Conservation (phyloP, 2,888 invertebrate genomes). For the Drosophila cracens region DNA sequence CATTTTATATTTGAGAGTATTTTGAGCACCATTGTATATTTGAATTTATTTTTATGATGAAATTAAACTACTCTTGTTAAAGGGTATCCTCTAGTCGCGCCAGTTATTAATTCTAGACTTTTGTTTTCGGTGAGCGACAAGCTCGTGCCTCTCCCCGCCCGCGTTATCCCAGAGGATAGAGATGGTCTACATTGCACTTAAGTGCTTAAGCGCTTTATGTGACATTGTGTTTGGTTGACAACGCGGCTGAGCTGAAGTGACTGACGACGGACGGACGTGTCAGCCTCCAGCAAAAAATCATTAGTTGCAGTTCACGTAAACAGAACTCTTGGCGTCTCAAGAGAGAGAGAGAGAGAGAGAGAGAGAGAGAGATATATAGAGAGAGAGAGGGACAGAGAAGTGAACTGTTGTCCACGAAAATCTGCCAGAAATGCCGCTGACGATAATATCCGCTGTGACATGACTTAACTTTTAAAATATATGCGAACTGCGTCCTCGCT, state of each 20-base stretch:
- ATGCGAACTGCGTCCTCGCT: background rate
- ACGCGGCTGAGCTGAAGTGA: constrained; percentile 24
- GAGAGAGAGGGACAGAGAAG: background rate
- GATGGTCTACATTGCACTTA: constrained; percentile 63
- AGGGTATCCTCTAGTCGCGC: background rate
- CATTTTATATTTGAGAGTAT: no score
- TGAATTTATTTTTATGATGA: no score
- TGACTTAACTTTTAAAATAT: constrained; percentile 25
- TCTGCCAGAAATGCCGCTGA: constrained; percentile 15
- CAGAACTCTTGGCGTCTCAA: constrained; percentile 26
- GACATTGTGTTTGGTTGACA: constrained; percentile 55
- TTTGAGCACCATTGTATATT: no score
- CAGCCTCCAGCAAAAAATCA: constrained; percentile 73
- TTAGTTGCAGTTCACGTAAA: constrained; percentile 68
- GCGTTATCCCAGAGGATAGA: constrained; percentile 2
- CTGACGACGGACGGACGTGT: constrained; percentile 29
- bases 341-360: constrained; percentile 1
- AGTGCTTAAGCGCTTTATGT: constrained; percentile 67
- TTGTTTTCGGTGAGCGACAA: constrained; percentile 11
- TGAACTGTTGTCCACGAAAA: background rate
- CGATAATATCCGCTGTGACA: constrained; percentile 30
- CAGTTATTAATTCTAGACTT: constrained; percentile 33
- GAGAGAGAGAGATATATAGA: constrained; percentile 11
- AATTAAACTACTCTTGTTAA: background rate
- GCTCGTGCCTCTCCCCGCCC: background rate